Evolutionary conservation across 2,113 vertebrate species (phyloP), one percentile per base, ranked within the genome.

Genomic region (Paradisaea rubra): DNA sequence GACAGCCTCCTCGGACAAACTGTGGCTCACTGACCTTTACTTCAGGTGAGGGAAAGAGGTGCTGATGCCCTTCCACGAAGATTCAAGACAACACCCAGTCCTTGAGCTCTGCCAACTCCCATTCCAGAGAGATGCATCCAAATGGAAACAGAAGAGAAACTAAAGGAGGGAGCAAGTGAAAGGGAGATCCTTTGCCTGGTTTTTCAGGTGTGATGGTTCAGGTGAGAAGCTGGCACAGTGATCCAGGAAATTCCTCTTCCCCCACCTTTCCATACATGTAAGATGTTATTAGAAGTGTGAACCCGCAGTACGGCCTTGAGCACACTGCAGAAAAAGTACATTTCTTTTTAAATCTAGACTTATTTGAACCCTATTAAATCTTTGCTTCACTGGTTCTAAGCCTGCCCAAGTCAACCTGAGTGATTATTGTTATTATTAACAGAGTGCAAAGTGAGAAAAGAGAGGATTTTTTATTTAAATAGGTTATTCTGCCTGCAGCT

Each of bases 401-500:
- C 78, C 84, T 91, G 78, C 27, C 81, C 84, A 85, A 92, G 63
- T 69, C 94, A 72, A 96, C 63, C 74, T 94, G 93, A 91, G 89
- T 91, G 66, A 95, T 96, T 91, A 89, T 88, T 94, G 44, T 93
- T 94, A 86, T 87, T 95, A 92, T 72, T 94, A 94, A 91, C 89
- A 72, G 73, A 82, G 84, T 2, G 3, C 23, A 87, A 85, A 94
- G 84, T 50, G 77, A 81, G 84, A 76, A 92, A 89, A 87, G 37
- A 85, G 60, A 41, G 42, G 24, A 6, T 8, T 41, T 78, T 85
- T 79, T 74, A 93, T 87, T 93, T 69, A 89, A 94, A 94, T 90
- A 83, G 42, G 85, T 86, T 95, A 42, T 87, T 92, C 73, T 89
- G 71, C 63, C n/a, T 25, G 61, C 53, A 93, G 69, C 91, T 89